These are phyloP conservation scores for Macrophya annulata DNA, from an alignment of 2,888 invertebrate genomes.

Conservation along the genomic window DNA sequence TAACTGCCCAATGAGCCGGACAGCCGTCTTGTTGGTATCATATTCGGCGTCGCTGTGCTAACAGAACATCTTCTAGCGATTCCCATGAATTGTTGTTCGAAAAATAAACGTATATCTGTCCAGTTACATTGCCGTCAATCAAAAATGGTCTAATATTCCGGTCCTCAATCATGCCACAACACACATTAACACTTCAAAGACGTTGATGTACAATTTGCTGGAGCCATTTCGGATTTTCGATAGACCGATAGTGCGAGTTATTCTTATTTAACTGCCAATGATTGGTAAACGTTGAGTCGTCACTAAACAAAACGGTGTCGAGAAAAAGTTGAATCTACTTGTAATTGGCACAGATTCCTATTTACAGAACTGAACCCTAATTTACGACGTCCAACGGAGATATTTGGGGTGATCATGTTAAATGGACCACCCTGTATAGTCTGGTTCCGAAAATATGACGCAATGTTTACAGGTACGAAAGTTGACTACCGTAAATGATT, in stretches of 20 bases:
- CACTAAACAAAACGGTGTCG: neutral
- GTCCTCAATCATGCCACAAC: conserved; percentile 40
- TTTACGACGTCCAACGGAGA: too few relatives aligned
- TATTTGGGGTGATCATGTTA: too few relatives aligned
- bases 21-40: conserved; percentile 55
- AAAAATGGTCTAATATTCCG: conserved; percentile 57
- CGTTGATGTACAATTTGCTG: conserved; percentile 37
- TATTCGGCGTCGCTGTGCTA: conserved; percentile 7
- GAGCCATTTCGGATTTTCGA: conserved; percentile 47
- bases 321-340: too few relatives aligned
- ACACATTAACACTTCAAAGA: conserved; percentile 44
- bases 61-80: conserved; percentile 41
- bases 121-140: conserved; percentile 49
- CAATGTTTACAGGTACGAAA: too few relatives aligned
- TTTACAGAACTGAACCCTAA: too few relatives aligned
- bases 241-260: conserved; percentile 34
- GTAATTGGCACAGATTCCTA: too few relatives aligned
- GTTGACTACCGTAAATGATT: too few relatives aligned
- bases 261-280: conserved; percentile 27
- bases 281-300: conserved; percentile 42
- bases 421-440: too few relatives aligned
- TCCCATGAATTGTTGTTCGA: conserved; percentile 30
- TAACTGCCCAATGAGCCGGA: conserved; percentile 46
- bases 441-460: too few relatives aligned
- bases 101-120: conserved; percentile 48